These are phyloP conservation scores for Semotilus atromaculatus DNA, from an alignment of 2,797 vertebrate genomes.

Conservation along the genomic window DNA sequence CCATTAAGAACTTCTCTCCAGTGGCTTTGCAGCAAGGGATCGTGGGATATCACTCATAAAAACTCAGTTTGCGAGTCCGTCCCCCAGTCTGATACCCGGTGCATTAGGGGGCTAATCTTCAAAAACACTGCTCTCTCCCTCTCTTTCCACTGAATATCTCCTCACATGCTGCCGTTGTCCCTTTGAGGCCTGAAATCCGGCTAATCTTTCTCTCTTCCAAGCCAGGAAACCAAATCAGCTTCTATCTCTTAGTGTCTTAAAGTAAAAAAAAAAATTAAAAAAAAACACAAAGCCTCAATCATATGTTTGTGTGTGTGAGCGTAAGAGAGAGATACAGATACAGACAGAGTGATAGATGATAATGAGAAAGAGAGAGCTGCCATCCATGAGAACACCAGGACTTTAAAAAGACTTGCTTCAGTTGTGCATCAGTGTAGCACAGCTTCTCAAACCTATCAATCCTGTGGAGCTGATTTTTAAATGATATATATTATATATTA, in stretches of 20 bases:
- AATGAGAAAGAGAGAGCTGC: conserved; percentile 16
- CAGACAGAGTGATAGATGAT: conserved; percentile 31
- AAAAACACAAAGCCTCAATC: conserved; percentile 23
- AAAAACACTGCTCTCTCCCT: conserved; percentile 51
- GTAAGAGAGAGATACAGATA: conserved; percentile 3
- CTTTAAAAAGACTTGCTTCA: conserved; percentile 16
- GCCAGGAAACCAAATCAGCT: conserved; percentile 54
- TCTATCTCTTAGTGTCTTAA: conserved; percentile 50
- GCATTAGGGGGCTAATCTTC: conserved; percentile 59
- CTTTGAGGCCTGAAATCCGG: conserved; percentile 57
- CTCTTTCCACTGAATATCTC: conserved; percentile 53
- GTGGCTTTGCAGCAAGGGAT: conserved; percentile 45
- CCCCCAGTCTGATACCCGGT: conserved; percentile 44
- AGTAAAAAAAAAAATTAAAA: conserved; percentile 9
- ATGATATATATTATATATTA: not conserved
- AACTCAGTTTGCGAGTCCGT: conserved; percentile 31
- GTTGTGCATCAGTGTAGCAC: not conserved
- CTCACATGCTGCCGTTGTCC: conserved; percentile 47
- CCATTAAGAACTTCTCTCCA: conserved; percentile 40
- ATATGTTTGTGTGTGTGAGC: not conserved
- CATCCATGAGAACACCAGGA: not conserved
- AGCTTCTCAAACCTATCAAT: conserved; percentile 8
- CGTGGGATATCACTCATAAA: conserved; percentile 49
- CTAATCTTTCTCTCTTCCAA: conserved; percentile 58
- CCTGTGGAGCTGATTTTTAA: not conserved